These are phyloP conservation scores for Tamandua tetradactyla DNA, from an alignment of 2,797 vertebrate species.

Conservation along the genomic window DNA sequence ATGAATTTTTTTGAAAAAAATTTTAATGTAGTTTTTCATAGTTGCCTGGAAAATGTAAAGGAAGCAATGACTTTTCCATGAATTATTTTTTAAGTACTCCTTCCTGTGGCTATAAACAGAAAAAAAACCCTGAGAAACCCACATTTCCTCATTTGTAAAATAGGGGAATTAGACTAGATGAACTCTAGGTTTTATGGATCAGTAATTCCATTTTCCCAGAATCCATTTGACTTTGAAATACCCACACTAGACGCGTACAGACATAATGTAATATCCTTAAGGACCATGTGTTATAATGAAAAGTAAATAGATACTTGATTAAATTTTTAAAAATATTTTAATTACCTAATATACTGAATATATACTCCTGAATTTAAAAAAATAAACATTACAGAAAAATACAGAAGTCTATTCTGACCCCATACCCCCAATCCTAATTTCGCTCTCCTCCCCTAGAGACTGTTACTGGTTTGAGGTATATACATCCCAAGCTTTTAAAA, in stretches of 20 bases:
- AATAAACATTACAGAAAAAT: background rate
- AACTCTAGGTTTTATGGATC: background rate
- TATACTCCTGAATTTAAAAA: slow-evolving; percentile 10
- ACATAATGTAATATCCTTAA: background rate
- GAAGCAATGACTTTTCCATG: background rate
- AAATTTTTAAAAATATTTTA: background rate
- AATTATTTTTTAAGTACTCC: background rate
- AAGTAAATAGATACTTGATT: background rate
- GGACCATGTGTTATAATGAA: background rate
- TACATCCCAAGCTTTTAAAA: background rate
- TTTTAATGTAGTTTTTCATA: background rate
- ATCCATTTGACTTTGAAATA: slow-evolving; percentile 20
- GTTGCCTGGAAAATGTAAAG: slow-evolving; percentile 1
- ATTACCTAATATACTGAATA: slow-evolving; percentile 21
- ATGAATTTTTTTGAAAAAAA: background rate
- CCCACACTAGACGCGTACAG: background rate
- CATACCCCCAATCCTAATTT: background rate
- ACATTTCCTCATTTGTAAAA: background rate
- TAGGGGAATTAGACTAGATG: background rate
- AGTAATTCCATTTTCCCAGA: slow-evolving; percentile 19
- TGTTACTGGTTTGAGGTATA: background rate
- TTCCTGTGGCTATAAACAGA: background rate
- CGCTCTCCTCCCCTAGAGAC: background rate
- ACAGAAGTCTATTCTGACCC: background rate
- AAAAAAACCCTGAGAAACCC: background rate